Base-by-base conservation (phyloP, 2,888 invertebrate species). In the Lasioglossum morio region DNA sequence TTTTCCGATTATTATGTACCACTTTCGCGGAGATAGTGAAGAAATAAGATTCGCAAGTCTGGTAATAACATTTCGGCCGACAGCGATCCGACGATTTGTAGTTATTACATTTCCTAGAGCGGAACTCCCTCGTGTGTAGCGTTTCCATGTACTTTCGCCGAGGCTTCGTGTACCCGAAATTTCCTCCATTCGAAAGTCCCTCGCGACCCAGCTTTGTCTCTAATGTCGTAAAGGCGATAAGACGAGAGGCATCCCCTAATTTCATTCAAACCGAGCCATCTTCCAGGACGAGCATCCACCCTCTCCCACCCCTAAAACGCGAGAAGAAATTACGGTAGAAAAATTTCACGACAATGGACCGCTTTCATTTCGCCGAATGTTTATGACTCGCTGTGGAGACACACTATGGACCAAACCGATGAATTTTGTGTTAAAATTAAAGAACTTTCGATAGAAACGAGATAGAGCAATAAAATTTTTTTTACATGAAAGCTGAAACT, bases 321-420 rank as follows among this genome's bases (percentile, higher is more conserved):
- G 53, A 23, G 63, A 79, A 66, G 16, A 30, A 69, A 27, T 73
- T 74, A 72, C 34, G n/a, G 63, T 16, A 53, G 84, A 77, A 74
- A 70, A 79, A 77, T 77, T 78, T 72, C 48, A 66, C 40, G 46
- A 34, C 43, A 57, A 74, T 73, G 79, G 80, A 69, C 63, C 82
- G 79, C 73, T 88, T 72, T 74, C 57, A 30, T 23, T 37, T 37
- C 72, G 69, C 70, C 85, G 80, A 84, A 89, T 89, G 89, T 89
- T 89, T 89, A 89, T 78, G 77, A 85, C 75, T 16, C 2, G 4
- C 23, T 34, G 53, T 63, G 23, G 37, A n/a, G n/a, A n/a, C n/a
- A n/a, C n/a, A n/a, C n/a, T n/a, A n/a, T n/a, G n/a, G n/a, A n/a
- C n/a, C n/a, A n/a, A n/a, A n/a, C n/a, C n/a, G n/a, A n/a, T n/a